Conservation (phyloP, 1,140 invertebrate species). For the Plectrocnemia conspersa region DNA sequence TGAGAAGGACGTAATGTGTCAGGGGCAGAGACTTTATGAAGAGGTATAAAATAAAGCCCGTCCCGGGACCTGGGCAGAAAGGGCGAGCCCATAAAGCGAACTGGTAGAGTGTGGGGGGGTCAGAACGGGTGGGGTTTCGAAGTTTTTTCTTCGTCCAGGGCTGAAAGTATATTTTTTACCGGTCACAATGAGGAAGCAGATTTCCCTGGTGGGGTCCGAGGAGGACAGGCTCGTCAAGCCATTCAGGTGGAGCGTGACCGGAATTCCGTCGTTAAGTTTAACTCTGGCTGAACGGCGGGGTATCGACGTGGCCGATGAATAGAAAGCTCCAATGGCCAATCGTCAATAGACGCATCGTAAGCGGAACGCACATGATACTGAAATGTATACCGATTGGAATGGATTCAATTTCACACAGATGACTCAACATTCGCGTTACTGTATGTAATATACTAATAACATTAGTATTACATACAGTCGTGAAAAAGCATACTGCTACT, state of each 20-base stretch:
- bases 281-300: slow-evolving; percentile 17
- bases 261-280: slow-evolving; percentile 19
- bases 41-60: slow-evolving; percentile 26
- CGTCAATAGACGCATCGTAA: slow-evolving; percentile 20
- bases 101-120: background rate
- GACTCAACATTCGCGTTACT: too few relatives aligned
- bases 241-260: slow-evolving; percentile 33
- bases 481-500: too few relatives aligned
- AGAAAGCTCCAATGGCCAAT: slow-evolving; percentile 19
- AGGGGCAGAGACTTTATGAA: slow-evolving; percentile 21
- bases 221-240: slow-evolving; percentile 31
- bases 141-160: background rate
- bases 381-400: too few relatives aligned
- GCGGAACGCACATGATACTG: background rate
- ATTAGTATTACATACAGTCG: too few relatives aligned
- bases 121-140: background rate
- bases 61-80: slow-evolving; percentile 12
- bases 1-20: slow-evolving; percentile 15
- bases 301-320: slow-evolving; percentile 13
- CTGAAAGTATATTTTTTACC: slow-evolving; percentile 26
- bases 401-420: too few relatives aligned
- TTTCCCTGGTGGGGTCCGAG: slow-evolving; percentile 32
- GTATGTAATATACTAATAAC: too few relatives aligned
- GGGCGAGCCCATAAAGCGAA: background rate
- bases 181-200: slow-evolving; percentile 29